Percentiles rank a stretch among this genome's conserved stretches.
These are phyloP conservation scores for Caenorhabditis uteleia DNA, from an alignment of 2,888 invertebrate genomes.

Conservation along the genomic window DNA sequence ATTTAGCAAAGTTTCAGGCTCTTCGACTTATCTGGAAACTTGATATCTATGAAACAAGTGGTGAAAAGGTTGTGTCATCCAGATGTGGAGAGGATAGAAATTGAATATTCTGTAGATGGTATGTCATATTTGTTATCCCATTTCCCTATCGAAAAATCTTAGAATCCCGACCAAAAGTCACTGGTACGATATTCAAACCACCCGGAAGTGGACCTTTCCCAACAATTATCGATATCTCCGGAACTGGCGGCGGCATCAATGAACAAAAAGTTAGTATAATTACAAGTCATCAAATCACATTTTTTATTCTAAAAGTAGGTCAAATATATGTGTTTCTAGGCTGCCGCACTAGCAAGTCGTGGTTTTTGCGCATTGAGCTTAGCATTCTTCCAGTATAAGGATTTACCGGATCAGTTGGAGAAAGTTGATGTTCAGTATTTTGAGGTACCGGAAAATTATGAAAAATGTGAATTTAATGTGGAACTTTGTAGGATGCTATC, in stretches of 20 bases:
- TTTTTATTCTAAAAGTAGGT: background rate
- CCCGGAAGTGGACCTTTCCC: constrained; percentile 34
- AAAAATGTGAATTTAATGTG: no score
- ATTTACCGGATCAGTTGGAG: constrained; percentile 7
- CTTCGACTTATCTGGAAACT: background rate
- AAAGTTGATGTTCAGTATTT: constrained; percentile 25
- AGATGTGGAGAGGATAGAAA: constrained; percentile 19
- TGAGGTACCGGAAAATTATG: no score
- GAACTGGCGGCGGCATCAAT: constrained; percentile 36
- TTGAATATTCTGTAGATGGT: constrained; percentile 9
- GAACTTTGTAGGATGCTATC: constrained; percentile 17
- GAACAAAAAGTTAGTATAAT: constrained; percentile 31
- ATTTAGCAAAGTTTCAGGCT: constrained; percentile 13
- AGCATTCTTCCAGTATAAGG: constrained; percentile 31
- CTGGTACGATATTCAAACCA: constrained; percentile 36
- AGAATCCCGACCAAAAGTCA: constrained; percentile 8
- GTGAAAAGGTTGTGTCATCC: constrained; percentile 9
- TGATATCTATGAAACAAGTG: constrained; percentile 1
- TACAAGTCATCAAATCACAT: no score
- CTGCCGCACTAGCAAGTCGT: constrained; percentile 29
- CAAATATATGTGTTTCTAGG: constrained; percentile 13
- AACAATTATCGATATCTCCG: constrained; percentile 38
- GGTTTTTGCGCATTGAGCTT: constrained; percentile 23
- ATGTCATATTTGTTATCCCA: background rate
- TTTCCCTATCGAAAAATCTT: background rate